phyloP scores from a whole-genome alignment of 2,113 vertebrate species.

The Hydrolagus affinis region DNA sequence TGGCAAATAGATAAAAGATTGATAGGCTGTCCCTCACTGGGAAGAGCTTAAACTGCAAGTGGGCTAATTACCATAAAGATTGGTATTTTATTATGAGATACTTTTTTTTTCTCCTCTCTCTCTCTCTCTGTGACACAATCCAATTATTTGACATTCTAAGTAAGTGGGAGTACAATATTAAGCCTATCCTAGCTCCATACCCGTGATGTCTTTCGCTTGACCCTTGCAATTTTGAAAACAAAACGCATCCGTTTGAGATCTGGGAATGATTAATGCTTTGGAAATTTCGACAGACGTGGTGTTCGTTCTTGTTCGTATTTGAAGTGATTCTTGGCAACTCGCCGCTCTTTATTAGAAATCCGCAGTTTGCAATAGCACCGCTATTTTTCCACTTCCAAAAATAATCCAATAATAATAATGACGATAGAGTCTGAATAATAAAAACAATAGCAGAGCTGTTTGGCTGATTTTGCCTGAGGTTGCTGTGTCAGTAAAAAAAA shows the following conservation, averaged over 20 bases:
- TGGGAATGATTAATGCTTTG: conserved; percentile 4
- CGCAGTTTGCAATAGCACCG: not conserved
- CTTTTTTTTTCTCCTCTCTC: not conserved
- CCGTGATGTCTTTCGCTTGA: not conserved
- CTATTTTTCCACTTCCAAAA: not conserved
- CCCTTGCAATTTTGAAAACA: not conserved
- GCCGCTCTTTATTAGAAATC: conserved; percentile 17
- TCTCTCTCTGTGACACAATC: not conserved
- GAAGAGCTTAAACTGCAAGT: conserved; percentile 4
- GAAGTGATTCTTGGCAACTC: not conserved
- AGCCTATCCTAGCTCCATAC: conserved; percentile 16
- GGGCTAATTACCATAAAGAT: conserved; percentile 28
- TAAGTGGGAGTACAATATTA: conserved; percentile 27
- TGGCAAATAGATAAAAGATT: conserved; percentile 27
- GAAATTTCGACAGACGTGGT: not conserved
- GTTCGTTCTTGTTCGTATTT: not conserved
- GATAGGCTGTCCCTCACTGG: conserved; percentile 23
- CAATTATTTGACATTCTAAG: conserved; percentile 28
- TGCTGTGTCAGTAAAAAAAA: conserved; percentile 20
- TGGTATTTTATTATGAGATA: conserved; percentile 27
- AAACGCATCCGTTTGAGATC: not conserved
- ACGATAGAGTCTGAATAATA: not conserved
- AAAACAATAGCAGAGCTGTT: not conserved
- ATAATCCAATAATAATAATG: conserved; percentile 17
- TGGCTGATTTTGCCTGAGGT: conserved; percentile 19